Evolutionary conservation across 2,888 invertebrate genomes (phyloP).

Genomic region (Vanessa cardui): DNA sequence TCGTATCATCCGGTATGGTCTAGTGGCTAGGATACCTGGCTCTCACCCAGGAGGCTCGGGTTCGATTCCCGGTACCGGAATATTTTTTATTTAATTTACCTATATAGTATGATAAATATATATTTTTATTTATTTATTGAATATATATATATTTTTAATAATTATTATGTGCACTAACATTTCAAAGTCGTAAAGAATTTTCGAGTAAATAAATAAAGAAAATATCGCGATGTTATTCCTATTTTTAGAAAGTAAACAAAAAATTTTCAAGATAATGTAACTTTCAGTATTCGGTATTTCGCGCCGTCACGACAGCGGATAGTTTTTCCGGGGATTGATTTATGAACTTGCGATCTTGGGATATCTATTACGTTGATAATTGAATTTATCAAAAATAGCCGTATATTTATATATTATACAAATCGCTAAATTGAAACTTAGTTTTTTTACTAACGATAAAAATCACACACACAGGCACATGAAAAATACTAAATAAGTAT

Average conservation of each 20-base stretch:
- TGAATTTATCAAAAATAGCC: too few relatives aligned
- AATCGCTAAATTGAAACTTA: too few relatives aligned
- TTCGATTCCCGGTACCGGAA: slow-evolving; percentile 88
- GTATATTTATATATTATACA: too few relatives aligned
- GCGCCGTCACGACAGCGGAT: slow-evolving; percentile 27
- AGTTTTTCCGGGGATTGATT: slow-evolving; percentile 31
- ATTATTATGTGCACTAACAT: too few relatives aligned
- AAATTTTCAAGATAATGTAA: slow-evolving; percentile 23
- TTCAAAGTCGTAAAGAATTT: background rate
- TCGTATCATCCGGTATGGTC: slow-evolving; percentile 28
- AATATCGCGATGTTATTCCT: slow-evolving; percentile 20
- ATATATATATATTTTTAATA: too few relatives aligned
- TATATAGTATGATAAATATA: too few relatives aligned
- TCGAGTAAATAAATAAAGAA: slow-evolving; percentile 10
- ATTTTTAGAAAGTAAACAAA: slow-evolving; percentile 26
- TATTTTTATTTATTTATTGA: background rate
- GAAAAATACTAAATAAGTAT: too few relatives aligned
- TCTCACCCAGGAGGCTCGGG: slow-evolving; percentile 84
- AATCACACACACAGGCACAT: too few relatives aligned
- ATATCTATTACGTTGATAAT: background rate
- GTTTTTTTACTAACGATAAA: too few relatives aligned
- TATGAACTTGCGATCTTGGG: slow-evolving; percentile 20
- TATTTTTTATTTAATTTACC: slow-evolving; percentile 12
- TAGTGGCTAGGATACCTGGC: slow-evolving; percentile 41
- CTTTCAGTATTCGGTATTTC: slow-evolving; percentile 15